phyloP scores from a whole-genome alignment of 1,140 invertebrate genomes.

The Aricia agestis region DNA sequence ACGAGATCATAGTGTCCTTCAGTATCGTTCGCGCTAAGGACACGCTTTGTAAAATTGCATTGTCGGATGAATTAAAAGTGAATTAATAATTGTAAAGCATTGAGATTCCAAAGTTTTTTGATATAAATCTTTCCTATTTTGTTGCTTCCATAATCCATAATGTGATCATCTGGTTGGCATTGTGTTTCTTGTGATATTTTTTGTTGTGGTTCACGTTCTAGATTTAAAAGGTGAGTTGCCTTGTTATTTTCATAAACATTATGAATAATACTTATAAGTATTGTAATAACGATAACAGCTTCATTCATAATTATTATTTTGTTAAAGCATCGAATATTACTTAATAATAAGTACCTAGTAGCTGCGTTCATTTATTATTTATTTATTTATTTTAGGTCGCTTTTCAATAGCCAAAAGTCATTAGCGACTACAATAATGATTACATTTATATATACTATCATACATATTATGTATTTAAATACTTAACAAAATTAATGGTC shows the following conservation, averaged over 20 bases:
- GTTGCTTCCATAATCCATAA: background rate
- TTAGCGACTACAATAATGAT: too few species aligned
- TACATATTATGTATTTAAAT: too few species aligned
- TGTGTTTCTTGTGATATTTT: slow-evolving; percentile 3
- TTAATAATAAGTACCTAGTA: too few species aligned
- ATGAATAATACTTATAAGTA: too few species aligned
- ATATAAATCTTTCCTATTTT: background rate
- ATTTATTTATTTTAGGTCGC: too few species aligned
- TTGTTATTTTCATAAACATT: background rate
- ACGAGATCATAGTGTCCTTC: slow-evolving; percentile 66
- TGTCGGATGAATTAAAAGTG: slow-evolving; percentile 33
- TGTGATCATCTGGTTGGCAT: background rate
- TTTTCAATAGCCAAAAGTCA: too few species aligned
- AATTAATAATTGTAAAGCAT: slow-evolving; percentile 31
- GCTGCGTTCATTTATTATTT: too few species aligned
- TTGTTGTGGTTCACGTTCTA: background rate
- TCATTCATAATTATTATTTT: too few species aligned
- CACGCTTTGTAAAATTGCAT: slow-evolving; percentile 45
- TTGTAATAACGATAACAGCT: too few species aligned
- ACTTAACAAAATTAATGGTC: too few species aligned
- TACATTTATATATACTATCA: too few species aligned
- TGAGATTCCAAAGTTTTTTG: background rate
- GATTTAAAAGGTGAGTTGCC: background rate
- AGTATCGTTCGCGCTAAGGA: slow-evolving; percentile 50
- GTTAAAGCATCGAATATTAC: too few species aligned